Evolutionary conservation across 2,797 vertebrate genomes (phyloP).

Genomic region (Hapalemur alaotrensis): DNA sequence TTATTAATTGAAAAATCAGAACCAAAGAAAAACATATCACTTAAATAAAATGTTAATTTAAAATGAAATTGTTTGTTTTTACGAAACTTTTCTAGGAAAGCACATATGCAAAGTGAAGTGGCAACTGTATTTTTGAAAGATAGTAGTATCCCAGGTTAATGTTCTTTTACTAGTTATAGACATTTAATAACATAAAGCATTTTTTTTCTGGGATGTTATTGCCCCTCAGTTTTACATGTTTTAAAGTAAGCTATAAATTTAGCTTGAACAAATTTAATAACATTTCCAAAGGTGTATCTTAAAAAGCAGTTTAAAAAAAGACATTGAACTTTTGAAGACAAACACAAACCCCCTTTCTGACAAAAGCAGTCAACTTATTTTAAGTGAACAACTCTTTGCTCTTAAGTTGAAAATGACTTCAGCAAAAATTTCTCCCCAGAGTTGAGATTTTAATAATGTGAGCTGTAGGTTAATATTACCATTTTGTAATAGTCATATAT

Average conservation of each 20-base stretch:
- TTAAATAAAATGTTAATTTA: constrained; percentile 32
- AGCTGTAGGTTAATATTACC: not conserved
- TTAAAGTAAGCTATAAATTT: constrained; percentile 3
- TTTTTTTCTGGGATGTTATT: not conserved
- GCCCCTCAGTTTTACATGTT: not conserved
- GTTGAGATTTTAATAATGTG: not conserved
- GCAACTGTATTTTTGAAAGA: not conserved
- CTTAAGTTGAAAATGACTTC: constrained; percentile 26
- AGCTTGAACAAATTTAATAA: not conserved
- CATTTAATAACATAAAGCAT: not conserved
- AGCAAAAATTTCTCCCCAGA: not conserved
- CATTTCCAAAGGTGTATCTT: not conserved
- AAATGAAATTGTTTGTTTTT: not conserved
- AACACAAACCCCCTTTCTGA: not conserved
- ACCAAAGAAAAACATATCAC: not conserved
- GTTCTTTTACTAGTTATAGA: constrained; percentile 5
- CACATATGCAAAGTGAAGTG: not conserved
- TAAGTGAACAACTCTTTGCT: not conserved
- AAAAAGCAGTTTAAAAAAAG: constrained; percentile 31
- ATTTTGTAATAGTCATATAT: not conserved
- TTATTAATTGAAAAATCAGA: not conserved
- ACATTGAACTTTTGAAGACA: not conserved
- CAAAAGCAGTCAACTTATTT: not conserved
- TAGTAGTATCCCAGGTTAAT: not conserved
- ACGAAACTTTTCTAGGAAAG: not conserved